Conservation (phyloP, 2,888 invertebrate species). For the Salticus scenicus region DNA sequence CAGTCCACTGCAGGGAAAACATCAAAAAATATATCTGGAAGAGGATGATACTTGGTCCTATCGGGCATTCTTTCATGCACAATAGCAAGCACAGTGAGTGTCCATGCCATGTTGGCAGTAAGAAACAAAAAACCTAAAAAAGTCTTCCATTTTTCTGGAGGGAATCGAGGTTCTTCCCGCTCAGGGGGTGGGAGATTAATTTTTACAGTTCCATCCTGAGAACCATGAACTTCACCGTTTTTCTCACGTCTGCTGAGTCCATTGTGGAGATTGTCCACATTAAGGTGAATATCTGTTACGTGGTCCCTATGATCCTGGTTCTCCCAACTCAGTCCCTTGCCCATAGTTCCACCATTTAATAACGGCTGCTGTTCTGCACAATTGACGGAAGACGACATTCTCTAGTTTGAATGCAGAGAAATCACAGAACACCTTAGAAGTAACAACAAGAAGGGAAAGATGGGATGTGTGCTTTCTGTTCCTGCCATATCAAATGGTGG, state of each 20-base stretch:
- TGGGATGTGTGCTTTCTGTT: not conserved
- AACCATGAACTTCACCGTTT: slow-evolving; percentile 45
- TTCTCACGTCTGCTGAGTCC: slow-evolving; percentile 64
- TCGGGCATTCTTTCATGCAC: slow-evolving; percentile 92
- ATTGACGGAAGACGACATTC: slow-evolving; percentile 57
- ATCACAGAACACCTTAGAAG: slow-evolving; percentile 29
- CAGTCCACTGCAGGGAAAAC: slow-evolving; percentile 83
- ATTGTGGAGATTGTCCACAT: slow-evolving; percentile 57
- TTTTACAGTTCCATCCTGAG: slow-evolving; percentile 48
- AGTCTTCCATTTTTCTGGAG: slow-evolving; percentile 69
- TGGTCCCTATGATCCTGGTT: slow-evolving; percentile 52
- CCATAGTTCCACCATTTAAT: slow-evolving; percentile 35
- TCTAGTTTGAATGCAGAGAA: slow-evolving; percentile 22
- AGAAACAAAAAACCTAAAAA: slow-evolving; percentile 71
- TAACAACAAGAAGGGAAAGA: not conserved
- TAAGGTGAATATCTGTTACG: slow-evolving; percentile 48
- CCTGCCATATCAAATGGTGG: slow-evolving; percentile 33
- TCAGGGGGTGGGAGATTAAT: slow-evolving; percentile 58
- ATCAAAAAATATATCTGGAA: slow-evolving; percentile 89
- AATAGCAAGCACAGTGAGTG: slow-evolving; percentile 71
- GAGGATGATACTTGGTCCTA: slow-evolving; percentile 83
- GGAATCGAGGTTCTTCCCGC: slow-evolving; percentile 67
- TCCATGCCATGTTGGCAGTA: slow-evolving; percentile 70
- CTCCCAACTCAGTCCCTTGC: slow-evolving; percentile 63
- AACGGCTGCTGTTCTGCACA: slow-evolving; percentile 59